These are phyloP conservation scores for Syritta pipiens DNA, from an alignment of 2,888 invertebrate genomes.

Conservation along the genomic window DNA sequence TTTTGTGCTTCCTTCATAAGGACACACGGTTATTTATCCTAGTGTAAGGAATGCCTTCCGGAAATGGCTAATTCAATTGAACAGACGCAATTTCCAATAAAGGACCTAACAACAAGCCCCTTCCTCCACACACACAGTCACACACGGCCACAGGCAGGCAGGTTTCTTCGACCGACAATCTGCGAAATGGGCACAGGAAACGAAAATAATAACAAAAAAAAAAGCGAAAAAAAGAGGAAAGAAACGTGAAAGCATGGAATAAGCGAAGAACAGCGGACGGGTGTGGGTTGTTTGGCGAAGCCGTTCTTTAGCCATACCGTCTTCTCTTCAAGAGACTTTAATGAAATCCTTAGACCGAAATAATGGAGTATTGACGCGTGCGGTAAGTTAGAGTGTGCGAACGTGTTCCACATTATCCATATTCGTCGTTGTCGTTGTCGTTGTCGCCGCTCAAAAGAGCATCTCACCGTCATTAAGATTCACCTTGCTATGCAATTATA, in stretches of 20 bases:
- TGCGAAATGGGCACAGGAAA: constrained; percentile 28
- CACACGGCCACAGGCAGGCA: no score
- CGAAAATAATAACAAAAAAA: constrained; percentile 26
- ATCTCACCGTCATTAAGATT: background rate
- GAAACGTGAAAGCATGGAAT: background rate
- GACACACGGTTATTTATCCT: constrained; percentile 58
- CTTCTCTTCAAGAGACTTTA: constrained; percentile 6
- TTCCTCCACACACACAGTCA: constrained; percentile 1
- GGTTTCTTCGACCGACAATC: constrained; percentile 23
- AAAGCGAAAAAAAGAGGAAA: background rate
- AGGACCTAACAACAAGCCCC: constrained; percentile 40
- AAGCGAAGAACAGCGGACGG: no score
- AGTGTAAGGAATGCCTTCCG: constrained; percentile 55
- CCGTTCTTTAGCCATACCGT: background rate
- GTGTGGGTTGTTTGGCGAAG: no score
- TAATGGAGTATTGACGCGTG: constrained; percentile 42
- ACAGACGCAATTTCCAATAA: constrained; percentile 62
- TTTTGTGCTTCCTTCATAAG: background rate
- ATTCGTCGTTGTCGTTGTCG: background rate
- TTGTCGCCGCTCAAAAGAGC: constrained; percentile 1
- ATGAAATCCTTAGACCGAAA: constrained; percentile 53
- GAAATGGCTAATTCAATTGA: constrained; percentile 56
- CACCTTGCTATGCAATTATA: constrained; percentile 44
- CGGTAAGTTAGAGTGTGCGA: constrained; percentile 27
- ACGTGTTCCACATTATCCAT: constrained; percentile 49